Evolutionary conservation across 2,113 vertebrate genomes (phyloP).

Genomic region (Benitochromis conjunctus): DNA sequence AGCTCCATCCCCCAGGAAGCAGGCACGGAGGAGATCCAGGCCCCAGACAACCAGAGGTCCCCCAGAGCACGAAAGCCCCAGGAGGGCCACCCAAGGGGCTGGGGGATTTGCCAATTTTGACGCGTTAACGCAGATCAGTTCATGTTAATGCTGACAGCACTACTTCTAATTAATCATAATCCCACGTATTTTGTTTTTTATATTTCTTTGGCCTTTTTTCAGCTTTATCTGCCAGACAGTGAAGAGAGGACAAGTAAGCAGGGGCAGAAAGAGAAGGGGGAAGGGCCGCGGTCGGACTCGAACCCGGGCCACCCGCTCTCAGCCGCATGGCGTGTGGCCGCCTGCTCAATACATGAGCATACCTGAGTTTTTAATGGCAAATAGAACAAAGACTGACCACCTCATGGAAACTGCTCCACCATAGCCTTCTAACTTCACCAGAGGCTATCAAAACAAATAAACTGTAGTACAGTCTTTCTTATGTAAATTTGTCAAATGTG

Average conservation of each 20-base stretch:
- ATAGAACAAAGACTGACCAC: not conserved
- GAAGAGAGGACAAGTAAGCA: not conserved
- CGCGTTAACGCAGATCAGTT: no score
- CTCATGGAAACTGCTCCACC: not conserved
- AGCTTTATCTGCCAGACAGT: not conserved
- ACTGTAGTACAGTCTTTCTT: not conserved
- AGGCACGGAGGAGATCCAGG: no score
- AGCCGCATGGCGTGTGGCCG: not conserved
- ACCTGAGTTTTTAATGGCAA: not conserved
- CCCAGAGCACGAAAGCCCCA: no score
- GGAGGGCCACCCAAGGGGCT: no score
- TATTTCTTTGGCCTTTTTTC: not conserved
- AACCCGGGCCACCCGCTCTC: fast-evolving
- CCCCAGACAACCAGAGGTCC: no score
- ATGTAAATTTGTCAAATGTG: not conserved
- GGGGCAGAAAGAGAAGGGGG: not conserved
- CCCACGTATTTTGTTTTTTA: no score
- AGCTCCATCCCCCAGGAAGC: no score
- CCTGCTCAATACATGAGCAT: not conserved
- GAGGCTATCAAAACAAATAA: not conserved
- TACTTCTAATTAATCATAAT: no score
- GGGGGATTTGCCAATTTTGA: no score
- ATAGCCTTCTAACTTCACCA: not conserved
- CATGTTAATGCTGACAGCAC: no score
- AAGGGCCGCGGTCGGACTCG: not conserved